Base-by-base conservation (phyloP, 2,888 invertebrate species). In the Coenonympha glycerion region DNA sequence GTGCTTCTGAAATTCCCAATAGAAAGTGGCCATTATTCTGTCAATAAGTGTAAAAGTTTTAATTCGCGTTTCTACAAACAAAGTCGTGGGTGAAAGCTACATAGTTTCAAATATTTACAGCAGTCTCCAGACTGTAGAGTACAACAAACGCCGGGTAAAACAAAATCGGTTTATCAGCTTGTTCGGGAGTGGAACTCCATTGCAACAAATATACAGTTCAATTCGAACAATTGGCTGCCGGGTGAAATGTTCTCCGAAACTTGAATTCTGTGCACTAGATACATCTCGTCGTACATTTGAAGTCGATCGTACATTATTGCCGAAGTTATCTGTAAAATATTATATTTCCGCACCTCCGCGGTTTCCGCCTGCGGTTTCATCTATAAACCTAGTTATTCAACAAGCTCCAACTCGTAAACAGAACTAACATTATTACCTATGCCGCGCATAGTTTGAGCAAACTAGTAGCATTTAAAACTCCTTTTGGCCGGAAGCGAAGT, bases 371-470 rank as follows among this genome's bases (percentile, higher is more conserved):
- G 59, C 49, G 62, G 61, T 58, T 65, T 60, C 60, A 61, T 62
- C 57, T 55, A 57, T 56, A 55, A 64, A 65, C 61, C 65, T 53
- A 60, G 61, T 65, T 65, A 53, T 51, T 48, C 56, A 61, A 62
- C 60, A 57, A 61, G 51, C 60, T 59, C 48, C 57, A 61, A 63
- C 64, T 59, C 58, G 56, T 62, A 61, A 63, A 66, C 61, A 63
- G 57, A 59, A 57, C 59, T 60, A 59, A 65, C 61, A 60, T 61
- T 65, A 61, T 65, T 65, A 64, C 60, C 64, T 61, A 61, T 59
- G 59, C 63, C 59, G 58, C 60, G 60, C 62, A 65, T 66, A 64
- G 63, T 64, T 63, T 46, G 49, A 48, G 40, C 52, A 57, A 61
- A 55, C 60, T 54, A 52, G 52, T 49, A 46, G 53, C 52, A 60